Evolutionary conservation across 2,888 invertebrate species (phyloP).

Genomic region (Odontomyia ornata): DNA sequence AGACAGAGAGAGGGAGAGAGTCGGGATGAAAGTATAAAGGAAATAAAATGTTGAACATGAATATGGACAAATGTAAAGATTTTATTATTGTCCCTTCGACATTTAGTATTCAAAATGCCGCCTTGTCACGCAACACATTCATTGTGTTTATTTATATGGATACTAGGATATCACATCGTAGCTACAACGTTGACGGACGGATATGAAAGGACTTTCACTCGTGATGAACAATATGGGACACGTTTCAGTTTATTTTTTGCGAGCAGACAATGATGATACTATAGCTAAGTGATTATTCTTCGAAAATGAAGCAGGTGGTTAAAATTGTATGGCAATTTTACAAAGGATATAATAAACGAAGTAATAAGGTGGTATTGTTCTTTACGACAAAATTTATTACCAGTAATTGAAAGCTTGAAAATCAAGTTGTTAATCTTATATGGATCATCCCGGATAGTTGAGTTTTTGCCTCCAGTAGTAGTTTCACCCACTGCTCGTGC

Average conservation of each 20-base stretch:
- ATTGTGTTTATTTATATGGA: neutral
- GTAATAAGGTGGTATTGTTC: too few relatives aligned
- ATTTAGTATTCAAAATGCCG: constrained; percentile 33
- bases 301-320: too few relatives aligned
- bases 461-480: too few relatives aligned
- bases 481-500: too few relatives aligned
- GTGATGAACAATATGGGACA: neutral
- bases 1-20: too few relatives aligned
- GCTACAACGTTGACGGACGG: neutral
- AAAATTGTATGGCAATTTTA: too few relatives aligned
- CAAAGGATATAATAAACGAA: too few relatives aligned
- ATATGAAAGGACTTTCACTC: constrained; percentile 12
- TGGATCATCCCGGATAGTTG: too few relatives aligned
- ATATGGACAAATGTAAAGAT: constrained; percentile 43
- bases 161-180: neutral
- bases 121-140: constrained; percentile 34
- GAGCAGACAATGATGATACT: constrained; percentile 8
- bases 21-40: neutral
- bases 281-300: neutral
- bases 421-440: too few relatives aligned
- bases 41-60: constrained; percentile 27
- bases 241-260: neutral
- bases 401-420: too few relatives aligned
- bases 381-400: too few relatives aligned
- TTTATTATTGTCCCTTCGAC: constrained; percentile 41